Percentiles rank a stretch among this genome's conserved stretches.
Conservation (phyloP, 2,113 vertebrate genomes). For the Cairina moschata region DNA sequence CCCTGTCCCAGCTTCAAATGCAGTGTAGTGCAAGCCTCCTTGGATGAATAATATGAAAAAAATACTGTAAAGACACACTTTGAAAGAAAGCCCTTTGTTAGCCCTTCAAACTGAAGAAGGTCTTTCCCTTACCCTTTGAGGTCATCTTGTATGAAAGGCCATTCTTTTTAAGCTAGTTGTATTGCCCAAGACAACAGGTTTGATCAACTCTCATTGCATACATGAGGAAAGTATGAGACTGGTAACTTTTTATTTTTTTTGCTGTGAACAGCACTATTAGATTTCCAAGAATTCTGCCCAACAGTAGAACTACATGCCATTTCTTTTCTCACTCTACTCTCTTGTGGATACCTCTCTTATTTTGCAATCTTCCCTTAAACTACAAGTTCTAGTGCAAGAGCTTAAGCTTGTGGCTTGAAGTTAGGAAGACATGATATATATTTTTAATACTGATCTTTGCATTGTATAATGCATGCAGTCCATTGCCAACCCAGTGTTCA, state of each 20-base stretch:
- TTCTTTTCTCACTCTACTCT: not conserved
- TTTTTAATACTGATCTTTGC: not conserved
- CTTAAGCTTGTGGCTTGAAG: not conserved
- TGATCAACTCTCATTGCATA: not conserved
- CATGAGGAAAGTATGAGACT: not conserved
- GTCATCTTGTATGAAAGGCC: not conserved
- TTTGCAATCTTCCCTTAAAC: not conserved
- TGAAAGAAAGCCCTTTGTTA: not conserved
- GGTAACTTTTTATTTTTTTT: not conserved
- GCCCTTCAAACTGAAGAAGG: not conserved
- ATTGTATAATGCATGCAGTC: not conserved
- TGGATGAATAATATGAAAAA: not conserved
- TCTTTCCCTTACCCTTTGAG: not conserved
- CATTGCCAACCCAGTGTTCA: not conserved
- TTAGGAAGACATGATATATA: not conserved
- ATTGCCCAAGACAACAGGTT: not conserved
- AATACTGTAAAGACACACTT: not conserved
- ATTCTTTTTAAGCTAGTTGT: not conserved
- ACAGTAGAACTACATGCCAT: not conserved
- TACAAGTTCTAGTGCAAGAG: not conserved
- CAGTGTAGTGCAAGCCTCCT: rapidly evolving
- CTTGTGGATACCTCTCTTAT: not conserved
- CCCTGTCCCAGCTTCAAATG: not conserved
- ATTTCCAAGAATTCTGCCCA: not conserved
- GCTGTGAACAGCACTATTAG: not conserved